Conservation (phyloP, 2,888 invertebrate species). For the Dryocosmus kuriphilus region DNA sequence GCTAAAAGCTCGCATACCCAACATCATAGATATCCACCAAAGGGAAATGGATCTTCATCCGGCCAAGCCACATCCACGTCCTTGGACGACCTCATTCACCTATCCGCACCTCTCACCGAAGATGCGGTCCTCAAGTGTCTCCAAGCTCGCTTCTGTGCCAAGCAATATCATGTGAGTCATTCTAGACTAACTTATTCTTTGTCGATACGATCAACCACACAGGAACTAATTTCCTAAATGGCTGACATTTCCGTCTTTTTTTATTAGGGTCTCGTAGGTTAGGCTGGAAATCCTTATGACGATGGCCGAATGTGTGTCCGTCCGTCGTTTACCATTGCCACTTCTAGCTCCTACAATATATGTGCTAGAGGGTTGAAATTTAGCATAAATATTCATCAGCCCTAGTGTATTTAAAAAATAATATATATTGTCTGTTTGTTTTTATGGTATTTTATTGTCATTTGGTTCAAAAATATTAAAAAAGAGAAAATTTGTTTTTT, state of each 20-base stretch:
- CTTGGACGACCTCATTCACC: constrained; percentile 94
- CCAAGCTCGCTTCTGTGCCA: constrained; percentile 91
- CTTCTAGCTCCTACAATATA: too few species aligned
- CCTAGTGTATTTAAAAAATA: too few species aligned
- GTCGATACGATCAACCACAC: too few species aligned
- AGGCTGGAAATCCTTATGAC: too few species aligned
- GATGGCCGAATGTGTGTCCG: too few species aligned
- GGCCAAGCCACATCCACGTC: constrained; percentile 77
- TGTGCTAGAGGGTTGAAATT: too few species aligned
- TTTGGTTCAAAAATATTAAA: too few species aligned
- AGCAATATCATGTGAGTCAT: constrained; percentile 90
- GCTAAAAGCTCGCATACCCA: constrained; percentile 63
- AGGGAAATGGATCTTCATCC: constrained; percentile 53
- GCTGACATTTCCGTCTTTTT: not conserved
- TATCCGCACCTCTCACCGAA: constrained; percentile 95
- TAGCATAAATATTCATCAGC: too few species aligned
- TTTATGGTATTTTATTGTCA: too few species aligned
- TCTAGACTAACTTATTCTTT: not conserved
- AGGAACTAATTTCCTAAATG: not conserved
- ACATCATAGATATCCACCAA: constrained; percentile 68
- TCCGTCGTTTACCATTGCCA: too few species aligned
- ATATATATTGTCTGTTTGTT: too few species aligned
- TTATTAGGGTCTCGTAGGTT: not conserved
- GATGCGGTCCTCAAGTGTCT: constrained; percentile 95
- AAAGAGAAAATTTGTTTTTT: too few species aligned